Conservation (phyloP, 2,797 vertebrate genomes). For the Falco rusticolus region DNA sequence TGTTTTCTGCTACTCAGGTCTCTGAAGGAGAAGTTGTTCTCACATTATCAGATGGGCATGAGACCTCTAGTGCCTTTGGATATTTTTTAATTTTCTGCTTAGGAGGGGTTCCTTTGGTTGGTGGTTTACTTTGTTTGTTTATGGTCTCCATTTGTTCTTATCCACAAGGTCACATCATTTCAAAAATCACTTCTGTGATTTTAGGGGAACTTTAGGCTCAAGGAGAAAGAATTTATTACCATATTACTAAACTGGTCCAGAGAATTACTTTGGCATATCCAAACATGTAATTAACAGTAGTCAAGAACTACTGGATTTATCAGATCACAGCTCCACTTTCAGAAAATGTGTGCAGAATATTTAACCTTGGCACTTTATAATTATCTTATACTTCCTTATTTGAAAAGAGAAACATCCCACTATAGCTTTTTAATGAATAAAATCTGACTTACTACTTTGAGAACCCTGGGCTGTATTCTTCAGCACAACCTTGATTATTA, state of each 20-base stretch:
- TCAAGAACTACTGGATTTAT: constrained; percentile 25
- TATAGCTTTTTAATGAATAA: not conserved
- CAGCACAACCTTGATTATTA: not conserved
- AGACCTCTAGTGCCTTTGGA: not conserved
- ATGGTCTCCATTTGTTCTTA: constrained; percentile 1
- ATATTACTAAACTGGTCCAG: constrained; percentile 26
- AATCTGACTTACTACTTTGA: not conserved
- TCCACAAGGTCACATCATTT: constrained; percentile 1
- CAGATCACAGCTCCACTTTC: not conserved
- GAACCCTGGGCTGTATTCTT: not conserved
- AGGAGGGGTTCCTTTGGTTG: not conserved
- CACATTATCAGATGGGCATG: not conserved
- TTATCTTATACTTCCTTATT: not conserved
- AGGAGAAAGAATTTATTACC: not conserved
- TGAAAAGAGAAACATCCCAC: not conserved
- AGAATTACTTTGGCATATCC: constrained; percentile 3
- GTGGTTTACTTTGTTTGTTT: not conserved
- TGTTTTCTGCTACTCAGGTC: not conserved
- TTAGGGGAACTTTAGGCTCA: not conserved
- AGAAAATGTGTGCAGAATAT: not conserved
- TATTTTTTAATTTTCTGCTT: not conserved
- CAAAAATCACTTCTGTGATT: constrained; percentile 17
- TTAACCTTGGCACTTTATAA: not conserved
- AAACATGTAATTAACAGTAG: constrained; percentile 23
- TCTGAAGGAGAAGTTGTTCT: not conserved